A percentile compares a stretch with the other conserved stretches of the same genome.
phyloP scores from a whole-genome alignment of 2,888 invertebrate species.

The Dione vanillae region DNA sequence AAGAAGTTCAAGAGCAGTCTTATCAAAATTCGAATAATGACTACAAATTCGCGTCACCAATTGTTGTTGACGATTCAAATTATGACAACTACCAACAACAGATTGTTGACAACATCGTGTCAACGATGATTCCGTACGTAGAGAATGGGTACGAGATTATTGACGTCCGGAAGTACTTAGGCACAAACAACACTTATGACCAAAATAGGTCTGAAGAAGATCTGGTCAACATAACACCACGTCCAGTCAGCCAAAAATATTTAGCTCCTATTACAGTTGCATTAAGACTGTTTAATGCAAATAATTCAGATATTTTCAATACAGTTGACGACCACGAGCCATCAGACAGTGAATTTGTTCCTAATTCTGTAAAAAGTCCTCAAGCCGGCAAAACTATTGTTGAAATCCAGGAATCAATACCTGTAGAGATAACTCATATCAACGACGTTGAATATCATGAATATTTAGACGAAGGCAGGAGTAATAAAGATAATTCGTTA shows the following conservation, averaged over 20 bases:
- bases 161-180: constrained; percentile 64
- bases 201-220: constrained; percentile 52
- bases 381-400: constrained; percentile 81
- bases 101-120: constrained; percentile 70
- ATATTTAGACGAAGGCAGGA: constrained; percentile 73
- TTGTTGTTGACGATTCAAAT: constrained; percentile 73
- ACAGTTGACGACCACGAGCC: constrained; percentile 69
- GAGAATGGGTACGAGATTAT: constrained; percentile 75
- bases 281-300: constrained; percentile 78
- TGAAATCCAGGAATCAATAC: constrained; percentile 87
- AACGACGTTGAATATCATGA: constrained; percentile 77
- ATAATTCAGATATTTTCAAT: constrained; percentile 70
- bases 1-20: constrained; percentile 49
- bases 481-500: constrained; percentile 60
- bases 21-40: constrained; percentile 57
- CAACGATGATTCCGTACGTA: constrained; percentile 76
- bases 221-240: constrained; percentile 79
- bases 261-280: constrained; percentile 86
- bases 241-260: constrained; percentile 82
- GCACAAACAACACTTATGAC: constrained; percentile 54
- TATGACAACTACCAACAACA: constrained; percentile 64
- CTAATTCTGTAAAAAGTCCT: constrained; percentile 69
- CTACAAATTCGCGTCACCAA: constrained; percentile 74
- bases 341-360: constrained; percentile 71
- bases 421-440: constrained; percentile 79